Conservation (phyloP, 2,888 invertebrate species). For the Ashinkailepas kermadecensis region DNA sequence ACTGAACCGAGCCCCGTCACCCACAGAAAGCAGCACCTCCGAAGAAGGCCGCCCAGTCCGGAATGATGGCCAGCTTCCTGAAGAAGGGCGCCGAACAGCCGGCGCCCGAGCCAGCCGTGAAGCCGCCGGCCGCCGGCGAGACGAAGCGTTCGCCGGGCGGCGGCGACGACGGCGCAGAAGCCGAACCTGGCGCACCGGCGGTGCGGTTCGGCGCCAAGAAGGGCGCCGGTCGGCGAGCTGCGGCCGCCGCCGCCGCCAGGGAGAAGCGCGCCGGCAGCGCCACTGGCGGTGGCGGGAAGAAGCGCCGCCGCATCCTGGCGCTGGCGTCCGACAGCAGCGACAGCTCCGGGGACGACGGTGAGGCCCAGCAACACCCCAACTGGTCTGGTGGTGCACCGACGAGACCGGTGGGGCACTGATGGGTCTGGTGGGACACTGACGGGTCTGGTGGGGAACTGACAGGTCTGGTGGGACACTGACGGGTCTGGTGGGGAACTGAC, state of each 20-base stretch:
- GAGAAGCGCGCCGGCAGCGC: neutral
- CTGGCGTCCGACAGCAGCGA: neutral
- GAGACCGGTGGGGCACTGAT: neutral
- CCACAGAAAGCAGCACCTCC: neutral
- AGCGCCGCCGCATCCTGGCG: constrained; percentile 5
- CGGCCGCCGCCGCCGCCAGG: no score
- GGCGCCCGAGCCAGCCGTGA: neutral
- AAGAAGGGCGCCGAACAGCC: neutral
- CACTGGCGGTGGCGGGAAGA: neutral
- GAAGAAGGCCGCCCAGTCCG: neutral
- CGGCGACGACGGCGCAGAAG: neutral
- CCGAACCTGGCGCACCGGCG: neutral
- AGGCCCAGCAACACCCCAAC: neutral
- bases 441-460: neutral
- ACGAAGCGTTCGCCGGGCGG: no score
- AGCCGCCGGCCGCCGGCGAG: neutral
- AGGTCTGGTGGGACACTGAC: neutral
- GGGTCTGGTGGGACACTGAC: no score
- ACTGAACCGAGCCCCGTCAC: neutral
- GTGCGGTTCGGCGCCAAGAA: neutral
- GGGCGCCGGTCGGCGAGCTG: neutral
- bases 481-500: neutral
- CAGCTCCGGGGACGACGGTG: neutral
- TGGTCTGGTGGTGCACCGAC: no score
- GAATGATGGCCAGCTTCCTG: neutral